Conservation (phyloP, 92 coral and sea anemone species). For the Umimayanthus kanabou region DNA sequence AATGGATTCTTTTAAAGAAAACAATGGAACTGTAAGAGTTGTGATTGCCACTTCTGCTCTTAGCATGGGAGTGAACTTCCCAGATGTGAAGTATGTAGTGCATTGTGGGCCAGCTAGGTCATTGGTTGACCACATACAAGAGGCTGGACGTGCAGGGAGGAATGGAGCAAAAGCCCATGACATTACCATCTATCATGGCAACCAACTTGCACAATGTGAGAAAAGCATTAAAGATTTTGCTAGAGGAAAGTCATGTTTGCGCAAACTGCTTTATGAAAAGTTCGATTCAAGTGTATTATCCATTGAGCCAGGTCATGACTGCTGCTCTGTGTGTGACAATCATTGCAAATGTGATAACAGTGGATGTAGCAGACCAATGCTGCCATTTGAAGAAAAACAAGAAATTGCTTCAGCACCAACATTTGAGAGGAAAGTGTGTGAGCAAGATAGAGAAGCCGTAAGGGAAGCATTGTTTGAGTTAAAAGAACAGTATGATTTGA, state of each 20-base stretch:
- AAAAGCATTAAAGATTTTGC: constrained; percentile 17
- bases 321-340: constrained; percentile 46
- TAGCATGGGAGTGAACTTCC: constrained; percentile 55
- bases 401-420: constrained; percentile 14
- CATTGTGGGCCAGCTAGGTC: constrained; percentile 52
- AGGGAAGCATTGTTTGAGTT: constrained; percentile 42
- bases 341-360: constrained; percentile 31
- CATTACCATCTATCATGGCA: constrained; percentile 42
- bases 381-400: constrained; percentile 35
- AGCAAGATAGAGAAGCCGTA: constrained; percentile 28
- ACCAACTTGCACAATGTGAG: constrained; percentile 43
- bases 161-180: constrained; percentile 38
- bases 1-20: constrained; percentile 42
- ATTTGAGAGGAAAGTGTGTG: constrained; percentile 15
- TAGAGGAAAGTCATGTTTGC: constrained; percentile 15
- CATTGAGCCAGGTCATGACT: constrained; percentile 27
- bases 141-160: constrained; percentile 47
- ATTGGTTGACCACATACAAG: constrained; percentile 53
- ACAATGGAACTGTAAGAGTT: constrained; percentile 43
- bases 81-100: constrained; percentile 37
- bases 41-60: constrained; percentile 45
- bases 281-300: constrained; percentile 37
- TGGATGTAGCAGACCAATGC: too few species aligned
- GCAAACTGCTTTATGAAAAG: constrained; percentile 24
- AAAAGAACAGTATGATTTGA: constrained; percentile 29